These are phyloP conservation scores for Hypsibius dujardini DNA, from an alignment of 1,140 invertebrate species.

Conservation along the genomic window DNA sequence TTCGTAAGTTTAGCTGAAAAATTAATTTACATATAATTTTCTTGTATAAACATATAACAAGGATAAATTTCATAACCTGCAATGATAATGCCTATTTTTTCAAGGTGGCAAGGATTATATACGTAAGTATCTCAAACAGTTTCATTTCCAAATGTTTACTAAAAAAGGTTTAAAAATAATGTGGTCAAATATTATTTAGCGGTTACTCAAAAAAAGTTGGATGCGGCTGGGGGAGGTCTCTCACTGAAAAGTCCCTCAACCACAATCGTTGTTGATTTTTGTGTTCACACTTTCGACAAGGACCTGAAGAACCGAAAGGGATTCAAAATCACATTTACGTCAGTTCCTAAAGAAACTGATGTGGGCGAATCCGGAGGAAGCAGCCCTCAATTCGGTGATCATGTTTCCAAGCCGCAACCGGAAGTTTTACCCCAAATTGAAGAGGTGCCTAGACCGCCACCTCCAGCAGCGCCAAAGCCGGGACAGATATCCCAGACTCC, in stretches of 20 bases:
- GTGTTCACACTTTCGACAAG: conserved; percentile 11
- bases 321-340: background rate
- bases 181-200: background rate
- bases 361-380: too few relatives aligned
- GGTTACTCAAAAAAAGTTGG: background rate
- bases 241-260: background rate
- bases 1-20: background rate
- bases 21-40: too few relatives aligned
- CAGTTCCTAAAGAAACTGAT: too few relatives aligned
- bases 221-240: background rate
- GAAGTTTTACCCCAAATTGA: too few relatives aligned
- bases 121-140: background rate
- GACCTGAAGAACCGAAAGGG: background rate
- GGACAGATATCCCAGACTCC: too few relatives aligned
- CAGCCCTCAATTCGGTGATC: too few relatives aligned
- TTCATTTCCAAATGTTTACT: background rate
- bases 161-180: background rate
- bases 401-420: too few relatives aligned
- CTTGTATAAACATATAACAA: too few relatives aligned
- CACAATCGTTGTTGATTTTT: conserved; percentile 3
- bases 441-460: too few relatives aligned
- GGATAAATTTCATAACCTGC: background rate
- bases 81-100: background rate
- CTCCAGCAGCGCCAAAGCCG: too few relatives aligned
- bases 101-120: background rate